Base-by-base conservation (phyloP, 2,113 vertebrate species). In the Canis aureus region DNA sequence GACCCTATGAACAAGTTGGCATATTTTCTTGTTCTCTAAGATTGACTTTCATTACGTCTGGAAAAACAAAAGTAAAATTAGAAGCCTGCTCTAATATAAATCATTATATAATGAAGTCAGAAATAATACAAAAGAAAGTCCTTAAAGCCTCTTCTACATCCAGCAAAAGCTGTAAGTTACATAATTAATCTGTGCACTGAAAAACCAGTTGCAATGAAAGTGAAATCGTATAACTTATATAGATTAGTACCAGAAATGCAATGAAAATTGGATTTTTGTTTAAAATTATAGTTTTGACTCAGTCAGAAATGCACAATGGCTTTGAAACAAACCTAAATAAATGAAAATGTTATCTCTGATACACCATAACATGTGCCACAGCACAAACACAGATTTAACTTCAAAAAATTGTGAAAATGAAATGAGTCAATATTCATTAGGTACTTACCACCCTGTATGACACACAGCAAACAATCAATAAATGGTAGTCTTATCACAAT, bases 61-160 rank as follows among this genome's bases (percentile, higher is more conserved):
- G 78, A 95, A 57, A 92, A 97, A 82, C 29, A 87, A 93, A 94
- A 95, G 53, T 73, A 93, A 95, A 97, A 80, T 92, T 60, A 95
- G 62, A 83, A 84, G n/a, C 6, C 11, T 89, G 17, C 89, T 87
- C 95, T 55, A 94, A 79, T 29, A 94, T 43, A 53, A 69, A 84
- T 81, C 17, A 76, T 79, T 66, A 6, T 53, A 74, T 69, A 32
- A 90, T 35, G 32, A 15, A 49, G 80, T 95, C 38, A 86, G 74
- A 82, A 93, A 92, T 73, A 95, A 93, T n/a, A 87, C 12, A 94
- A 66, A 83, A 89, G 66, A 88, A 95, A 96, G n/a, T 95, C 23
- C 69, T n/a, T 55, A 83, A 97, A 80, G 60, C 32, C 29, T 43
- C 80, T 85, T 84, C 27, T 91, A 89, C 8, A 88, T 49, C 5